Base-by-base conservation (phyloP, 2,113 vertebrate genomes). In the Archilochus colubris region DNA sequence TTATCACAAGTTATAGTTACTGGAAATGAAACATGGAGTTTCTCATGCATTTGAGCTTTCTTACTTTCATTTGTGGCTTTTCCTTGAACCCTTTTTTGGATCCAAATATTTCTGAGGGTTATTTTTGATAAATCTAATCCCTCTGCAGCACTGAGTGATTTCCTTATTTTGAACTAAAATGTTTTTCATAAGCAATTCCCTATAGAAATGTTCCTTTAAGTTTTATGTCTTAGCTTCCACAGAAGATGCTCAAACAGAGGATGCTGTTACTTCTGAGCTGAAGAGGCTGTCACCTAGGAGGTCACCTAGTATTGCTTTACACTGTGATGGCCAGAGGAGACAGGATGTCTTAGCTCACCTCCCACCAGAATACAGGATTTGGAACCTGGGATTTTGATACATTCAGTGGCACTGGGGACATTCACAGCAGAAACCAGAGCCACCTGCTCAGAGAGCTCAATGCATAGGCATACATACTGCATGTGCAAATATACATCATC, bases 121-220 rank as follows among this genome's bases (percentile, higher is more conserved):
- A 73, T 86, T 96, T 96, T 95, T 90, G 36, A 93, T 92, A 62
- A 69, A 88, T 82, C 22, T 66, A 82, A 92, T 82, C 28, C 20
- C 68, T 86, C n/a, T 90, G 46, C 80, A 95, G 24, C 72, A 44
- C 46, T 15, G 33, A 68, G 30, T 72, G 80, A 81, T 86, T 95
- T 95, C 50, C 38, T 75, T 72, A 82, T 95, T 95, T 86, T 95
- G 88, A 88, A 95, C 30, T 50, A 75, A 94, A 79, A 30, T 33
- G 22, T 91, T 21, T 97, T 94, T 96, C 86, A 91, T 68, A 86
- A 93, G 73, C 62, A 93, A 66, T 88, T 95, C 90, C 66, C 80
- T 76, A 24, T 20, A 62, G 90, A 90, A 90, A 75, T 75, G 44
- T 57, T 95, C 44, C 50, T 93, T 88, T 88, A 78, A 81, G 64